Evolutionary conservation across 2,113 vertebrate genomes (phyloP).

Genomic region (Callipepla squamata): DNA sequence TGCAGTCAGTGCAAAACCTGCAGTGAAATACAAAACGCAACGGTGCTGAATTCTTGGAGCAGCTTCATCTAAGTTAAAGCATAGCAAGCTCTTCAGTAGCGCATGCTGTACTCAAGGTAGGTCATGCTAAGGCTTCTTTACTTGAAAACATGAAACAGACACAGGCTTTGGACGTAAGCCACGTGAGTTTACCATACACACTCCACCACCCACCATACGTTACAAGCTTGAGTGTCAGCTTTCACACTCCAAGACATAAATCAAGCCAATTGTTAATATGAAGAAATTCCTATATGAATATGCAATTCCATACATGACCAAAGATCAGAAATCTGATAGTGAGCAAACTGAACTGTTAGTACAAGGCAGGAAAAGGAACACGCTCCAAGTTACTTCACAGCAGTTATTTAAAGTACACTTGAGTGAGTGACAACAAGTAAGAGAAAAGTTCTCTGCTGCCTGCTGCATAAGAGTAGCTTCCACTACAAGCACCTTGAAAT

Average conservation of each 20-base stretch:
- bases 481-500: not conserved
- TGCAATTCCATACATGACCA: not conserved
- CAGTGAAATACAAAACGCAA: not conserved
- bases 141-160: not conserved
- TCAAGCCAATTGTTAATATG: not conserved
- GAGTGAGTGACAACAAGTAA: not conserved
- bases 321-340: not conserved
- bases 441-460: not conserved
- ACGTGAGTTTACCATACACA: not conserved
- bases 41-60: not conserved
- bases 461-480: not conserved
- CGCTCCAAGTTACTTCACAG: not conserved
- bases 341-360: not conserved
- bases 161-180: not conserved
- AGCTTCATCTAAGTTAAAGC: not conserved
- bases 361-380: not conserved
- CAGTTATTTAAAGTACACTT: not conserved
- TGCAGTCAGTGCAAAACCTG: constrained; percentile 98
- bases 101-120: not conserved
- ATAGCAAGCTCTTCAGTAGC: not conserved
- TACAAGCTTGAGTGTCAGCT: not conserved
- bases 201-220: not conserved
- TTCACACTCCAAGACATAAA: not conserved
- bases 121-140: not conserved
- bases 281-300: not conserved